Base-by-base conservation (phyloP, 1,140 invertebrate species). In the Zophobas atratus region DNA sequence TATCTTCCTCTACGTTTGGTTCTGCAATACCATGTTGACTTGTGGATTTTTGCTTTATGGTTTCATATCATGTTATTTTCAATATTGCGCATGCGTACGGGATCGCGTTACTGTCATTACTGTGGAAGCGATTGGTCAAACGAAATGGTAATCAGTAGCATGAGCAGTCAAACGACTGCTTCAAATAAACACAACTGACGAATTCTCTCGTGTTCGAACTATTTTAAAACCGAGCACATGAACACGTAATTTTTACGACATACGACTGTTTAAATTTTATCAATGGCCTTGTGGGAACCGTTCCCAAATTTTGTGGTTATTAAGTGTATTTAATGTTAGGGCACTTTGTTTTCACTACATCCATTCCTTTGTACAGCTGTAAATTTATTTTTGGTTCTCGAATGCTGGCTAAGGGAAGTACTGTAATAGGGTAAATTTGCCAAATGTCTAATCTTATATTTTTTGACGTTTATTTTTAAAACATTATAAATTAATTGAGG, bases 61-160 rank as follows among this genome's bases (percentile, higher is more conserved):
- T 57, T 73, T 56, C 32, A 77, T 82, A 80, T 81, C 81, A 82
- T 82, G 81, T 81, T 82, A 78, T 70, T 75, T 70, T 63, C 57
- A 75, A 41, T 49, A 43, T 41, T 49, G 75, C 76, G 80, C 81
- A 80, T 82, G 81, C 80, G 81, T 72, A 49, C 55, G n/a, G 51
- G 6, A 51, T 73, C 71, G 55, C 48, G 55, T 73, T 73, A 53
- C 49, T 53, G 2, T 2, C 43, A 60, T 60, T n/a, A 63, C 57
- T 67, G 55, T 1, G 34, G 53, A 56, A 73, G 55, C n/a, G 4
- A 73, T 73, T 56, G 55, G 20, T 73, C 6, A 55, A 73, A 43
- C 41, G 48, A 73, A 73, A 53, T 43, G 71, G 53, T 73, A 55
- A 56, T 73, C 53, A 73, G 51, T 73, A 32, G 35, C 38, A 36